Base-by-base conservation (phyloP, 2,797 vertebrate species). In the Acrossocheilus fasciatus region DNA sequence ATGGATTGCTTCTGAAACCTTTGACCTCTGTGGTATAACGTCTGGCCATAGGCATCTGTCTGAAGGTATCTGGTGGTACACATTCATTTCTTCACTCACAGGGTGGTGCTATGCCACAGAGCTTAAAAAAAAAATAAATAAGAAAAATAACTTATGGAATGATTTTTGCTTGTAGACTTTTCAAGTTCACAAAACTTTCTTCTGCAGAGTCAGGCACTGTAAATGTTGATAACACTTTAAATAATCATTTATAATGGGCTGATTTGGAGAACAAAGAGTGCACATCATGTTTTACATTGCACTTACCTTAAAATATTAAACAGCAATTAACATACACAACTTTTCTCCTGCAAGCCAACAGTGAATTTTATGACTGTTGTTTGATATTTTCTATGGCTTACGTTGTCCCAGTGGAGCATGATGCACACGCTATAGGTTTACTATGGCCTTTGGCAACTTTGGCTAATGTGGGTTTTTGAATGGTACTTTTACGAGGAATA, bases 261-360 rank as follows among this genome's bases (percentile, higher is more conserved):
- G 78, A 52, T 81, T 52, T 11, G 5, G 18, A 59, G 39, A 74
- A 34, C 30, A 54, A 41, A 62, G 52, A 30, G 74, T 39, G 39
- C 23, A 30, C 10, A 1, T 30, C 17, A 26, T 70, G 18, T 52
- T 69, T 45, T 62, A 43, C 50, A 70, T 78, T 69, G 72, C 74
- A 70, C 39, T 83, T 75, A n/a, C 41, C 54, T 75, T 86, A 39
- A 87, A 83, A 87, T 83, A 72, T 87, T 79, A 81, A 86, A 66
- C 69, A 66, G 15, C 43, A 68, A 86, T 86, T 86, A 64, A 81
- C 54, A 43, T 39, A 41, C 30, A 73, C 69, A 50, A 41, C 41
- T 52, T 81, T 41, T 75, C 70, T 86, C 20, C 52, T 74, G 34
- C 59, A 43, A 64, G 64, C 36, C 74, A 76, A 68, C 17, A 4